Evolutionary conservation across 2,797 vertebrate species (phyloP).

Genomic region (Poeciliopsis turneri): DNA sequence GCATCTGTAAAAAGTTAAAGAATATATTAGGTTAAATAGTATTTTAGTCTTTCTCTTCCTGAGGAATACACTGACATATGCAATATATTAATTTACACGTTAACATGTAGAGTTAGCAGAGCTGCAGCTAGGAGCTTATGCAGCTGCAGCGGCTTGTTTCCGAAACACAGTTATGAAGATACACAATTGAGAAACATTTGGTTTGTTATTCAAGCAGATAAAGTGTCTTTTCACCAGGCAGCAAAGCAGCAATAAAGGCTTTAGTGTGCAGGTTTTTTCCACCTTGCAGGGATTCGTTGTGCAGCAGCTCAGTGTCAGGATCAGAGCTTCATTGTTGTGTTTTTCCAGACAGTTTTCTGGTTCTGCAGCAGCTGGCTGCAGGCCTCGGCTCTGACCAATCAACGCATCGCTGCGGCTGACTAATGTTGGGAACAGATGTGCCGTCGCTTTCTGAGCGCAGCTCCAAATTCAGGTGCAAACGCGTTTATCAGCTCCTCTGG

Average conservation of each 20-base stretch:
- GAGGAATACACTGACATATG: slow-evolving; percentile 33
- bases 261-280: background rate
- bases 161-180: background rate
- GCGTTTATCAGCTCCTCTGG: background rate
- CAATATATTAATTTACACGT: slow-evolving; percentile 5
- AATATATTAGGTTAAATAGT: slow-evolving; percentile 28
- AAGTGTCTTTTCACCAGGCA: background rate
- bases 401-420: slow-evolving; percentile 6
- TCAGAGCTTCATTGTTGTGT: background rate
- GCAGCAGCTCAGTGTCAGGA: background rate
- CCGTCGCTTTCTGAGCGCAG: slow-evolving; percentile 10
- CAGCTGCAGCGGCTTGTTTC: slow-evolving; percentile 23
- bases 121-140: slow-evolving; percentile 5
- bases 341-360: background rate
- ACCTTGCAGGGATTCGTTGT: background rate
- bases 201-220: background rate
- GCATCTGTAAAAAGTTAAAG: background rate
- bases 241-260: background rate
- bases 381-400: slow-evolving; percentile 17
- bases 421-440: slow-evolving; percentile 4
- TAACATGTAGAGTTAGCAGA: slow-evolving; percentile 8
- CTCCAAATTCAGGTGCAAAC: background rate
- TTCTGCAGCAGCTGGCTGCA: background rate
- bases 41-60: slow-evolving; percentile 41
- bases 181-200: background rate